These are phyloP conservation scores for Zootermopsis nevadensis DNA, from an alignment of 2,888 invertebrate genomes.

Conservation along the genomic window DNA sequence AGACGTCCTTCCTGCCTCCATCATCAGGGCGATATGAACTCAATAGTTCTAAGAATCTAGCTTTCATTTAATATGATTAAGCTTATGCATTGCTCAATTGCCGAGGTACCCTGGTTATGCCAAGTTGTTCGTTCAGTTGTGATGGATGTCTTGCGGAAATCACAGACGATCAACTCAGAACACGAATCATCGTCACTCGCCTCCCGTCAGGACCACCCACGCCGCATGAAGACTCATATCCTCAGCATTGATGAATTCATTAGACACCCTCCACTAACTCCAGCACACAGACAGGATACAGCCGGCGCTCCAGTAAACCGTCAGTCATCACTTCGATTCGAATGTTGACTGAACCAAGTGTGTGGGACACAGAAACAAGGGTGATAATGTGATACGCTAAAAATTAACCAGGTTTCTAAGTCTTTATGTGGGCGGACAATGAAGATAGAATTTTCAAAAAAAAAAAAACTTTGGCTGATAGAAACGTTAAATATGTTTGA, in stretches of 20 bases:
- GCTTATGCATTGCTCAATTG: background rate
- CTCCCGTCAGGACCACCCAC: background rate
- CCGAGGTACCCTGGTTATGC: background rate
- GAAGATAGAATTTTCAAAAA: no score
- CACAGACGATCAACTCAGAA: background rate
- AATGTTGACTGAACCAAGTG: no score
- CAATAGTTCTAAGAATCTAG: no score
- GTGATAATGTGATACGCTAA: no score
- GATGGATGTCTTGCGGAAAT: background rate
- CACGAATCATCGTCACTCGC: background rate
- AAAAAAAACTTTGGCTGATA: no score
- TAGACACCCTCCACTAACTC: slow-evolving; percentile 16
- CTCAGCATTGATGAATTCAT: slow-evolving; percentile 34
- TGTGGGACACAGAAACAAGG: no score
- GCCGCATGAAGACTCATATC: slow-evolving; percentile 13
- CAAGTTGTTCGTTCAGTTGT: background rate
- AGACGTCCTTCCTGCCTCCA: no score
- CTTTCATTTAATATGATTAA: background rate
- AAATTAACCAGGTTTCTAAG: no score
- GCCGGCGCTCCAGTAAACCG: background rate
- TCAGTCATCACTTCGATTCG: background rate
- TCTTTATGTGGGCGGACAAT: no score
- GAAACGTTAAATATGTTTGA: no score
- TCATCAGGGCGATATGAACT: no score
- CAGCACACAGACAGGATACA: background rate